These are phyloP conservation scores for Melitaea cinxia DNA, from an alignment of 1,140 invertebrate species.

Conservation along the genomic window DNA sequence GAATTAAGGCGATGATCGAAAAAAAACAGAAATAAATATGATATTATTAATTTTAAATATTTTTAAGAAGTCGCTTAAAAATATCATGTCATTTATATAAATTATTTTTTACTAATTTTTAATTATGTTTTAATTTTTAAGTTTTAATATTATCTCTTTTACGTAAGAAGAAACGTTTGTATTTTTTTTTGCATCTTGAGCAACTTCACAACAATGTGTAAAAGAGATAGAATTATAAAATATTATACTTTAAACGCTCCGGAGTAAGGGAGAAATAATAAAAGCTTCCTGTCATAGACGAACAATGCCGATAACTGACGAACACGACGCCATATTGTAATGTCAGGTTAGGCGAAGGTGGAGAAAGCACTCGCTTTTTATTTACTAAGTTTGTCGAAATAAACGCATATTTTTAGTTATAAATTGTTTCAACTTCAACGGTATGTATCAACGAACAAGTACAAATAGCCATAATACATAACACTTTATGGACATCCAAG, in stretches of 20 bases:
- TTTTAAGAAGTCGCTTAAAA: no score
- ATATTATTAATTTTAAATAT: no score
- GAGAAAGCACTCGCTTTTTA: conserved; percentile 53
- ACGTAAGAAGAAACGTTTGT: no score
- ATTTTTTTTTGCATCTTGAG: no score
- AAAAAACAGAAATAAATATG: no score
- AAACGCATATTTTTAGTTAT: conserved; percentile 39
- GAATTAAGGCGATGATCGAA: no score
- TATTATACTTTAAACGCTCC: neutral
- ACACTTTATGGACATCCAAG: conserved; percentile 1
- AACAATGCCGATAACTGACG: conserved; percentile 48
- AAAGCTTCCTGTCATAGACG: conserved; percentile 40
- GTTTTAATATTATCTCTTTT: no score
- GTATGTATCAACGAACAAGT: conserved; percentile 40
- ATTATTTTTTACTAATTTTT: no score
- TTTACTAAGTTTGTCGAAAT: conserved; percentile 46
- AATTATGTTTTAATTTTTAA: no score
- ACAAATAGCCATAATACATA: neutral
- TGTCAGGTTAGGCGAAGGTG: conserved; percentile 69
- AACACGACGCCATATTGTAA: conserved; percentile 73
- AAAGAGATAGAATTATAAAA: conserved; percentile 11
- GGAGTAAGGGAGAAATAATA: conserved; percentile 38
- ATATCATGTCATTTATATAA: no score
- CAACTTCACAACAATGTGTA: neutral
- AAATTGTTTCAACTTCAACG: conserved; percentile 49